Percentiles rank a stretch among this genome's conserved stretches.
phyloP scores from a whole-genome alignment of 1,140 invertebrate species.

The Cydia amplana region DNA sequence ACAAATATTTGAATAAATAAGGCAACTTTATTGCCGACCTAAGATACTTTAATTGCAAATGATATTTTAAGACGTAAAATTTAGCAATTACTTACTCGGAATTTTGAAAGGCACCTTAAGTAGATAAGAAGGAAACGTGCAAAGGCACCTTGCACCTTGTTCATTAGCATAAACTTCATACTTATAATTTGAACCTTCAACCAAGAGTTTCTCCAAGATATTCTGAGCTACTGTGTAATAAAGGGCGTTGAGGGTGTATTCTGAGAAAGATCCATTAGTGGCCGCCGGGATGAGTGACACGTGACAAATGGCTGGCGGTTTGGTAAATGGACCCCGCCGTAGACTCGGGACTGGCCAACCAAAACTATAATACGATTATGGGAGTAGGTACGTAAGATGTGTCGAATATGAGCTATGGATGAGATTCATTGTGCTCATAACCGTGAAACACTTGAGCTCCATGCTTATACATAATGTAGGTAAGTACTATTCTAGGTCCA shows the following conservation, averaged over 20 bases:
- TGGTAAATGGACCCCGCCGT: constrained; percentile 21
- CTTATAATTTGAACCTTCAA: not conserved
- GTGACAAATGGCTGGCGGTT: constrained; percentile 30
- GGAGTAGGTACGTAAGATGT: not conserved
- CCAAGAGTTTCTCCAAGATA: not conserved
- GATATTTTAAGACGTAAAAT: not conserved
- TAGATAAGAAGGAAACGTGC: not conserved
- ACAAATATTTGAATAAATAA: too few species aligned
- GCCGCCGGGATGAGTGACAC: constrained; percentile 30
- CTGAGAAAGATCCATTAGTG: constrained; percentile 30
- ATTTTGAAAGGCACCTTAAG: not conserved
- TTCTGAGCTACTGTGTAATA: constrained; percentile 8
- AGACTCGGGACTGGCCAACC: constrained; percentile 23
- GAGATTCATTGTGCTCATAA: not conserved
- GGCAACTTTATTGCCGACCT: not conserved
- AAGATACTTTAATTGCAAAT: not conserved
- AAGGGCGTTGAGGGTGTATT: constrained; percentile 28
- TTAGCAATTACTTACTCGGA: not conserved
- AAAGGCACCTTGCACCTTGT: not conserved
- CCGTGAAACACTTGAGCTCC: not conserved
- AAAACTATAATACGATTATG: constrained; percentile 21
- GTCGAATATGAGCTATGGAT: not conserved
- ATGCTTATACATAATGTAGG: not conserved
- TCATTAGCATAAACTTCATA: constrained; percentile 6
- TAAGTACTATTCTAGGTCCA: too few species aligned